Evolutionary conservation across 1,140 invertebrate species (phyloP), one percentile per base, ranked within the genome.

Genomic region (Protaetia brevitarsis): DNA sequence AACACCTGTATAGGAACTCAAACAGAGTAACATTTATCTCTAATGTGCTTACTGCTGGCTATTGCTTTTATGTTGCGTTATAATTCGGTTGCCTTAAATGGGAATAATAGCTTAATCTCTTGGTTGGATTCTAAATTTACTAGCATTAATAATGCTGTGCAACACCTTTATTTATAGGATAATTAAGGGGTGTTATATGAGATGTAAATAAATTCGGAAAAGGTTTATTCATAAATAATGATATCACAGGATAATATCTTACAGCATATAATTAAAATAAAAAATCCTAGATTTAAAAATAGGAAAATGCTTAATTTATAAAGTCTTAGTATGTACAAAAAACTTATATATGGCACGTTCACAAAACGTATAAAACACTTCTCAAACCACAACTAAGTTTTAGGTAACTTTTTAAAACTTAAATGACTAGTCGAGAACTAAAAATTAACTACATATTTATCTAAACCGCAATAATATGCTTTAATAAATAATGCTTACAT

Each of bases 231-330:
- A 62, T 62, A 62, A 62, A 62, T 36, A 62, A 62, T 62, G 27
- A 62, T 62, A 62, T 62, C 60, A 62, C 60, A 62, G 60, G 29
- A 62, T 36, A 62, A 62, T 62, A 62, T 62, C 30, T 62, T 62
- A 62, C 57, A 31, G 10, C 29, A 23, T 30, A 51, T 10, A 51
- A 26, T 23, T 51, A 51, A 51, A 51, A 23, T 51, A 23, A 2
- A 51, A 51, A 51, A 51, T 51, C n/a, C 41, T 51, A 23, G 41
- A 59, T 29, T 13, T 59, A 59, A 59, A 58, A 59, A 28, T 8
- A 27, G 57, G 26, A 59, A 59, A 27, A 51, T 19, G 19, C 10
- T 16, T 19, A 16, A 59, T n/a, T n/a, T 23, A 13, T 59, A 59
- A 59, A 59, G 57, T 51, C 19, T 23, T 51, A 51, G 26, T 59